Conservation (phyloP, 2,888 invertebrate genomes). For the Amiota communis region DNA sequence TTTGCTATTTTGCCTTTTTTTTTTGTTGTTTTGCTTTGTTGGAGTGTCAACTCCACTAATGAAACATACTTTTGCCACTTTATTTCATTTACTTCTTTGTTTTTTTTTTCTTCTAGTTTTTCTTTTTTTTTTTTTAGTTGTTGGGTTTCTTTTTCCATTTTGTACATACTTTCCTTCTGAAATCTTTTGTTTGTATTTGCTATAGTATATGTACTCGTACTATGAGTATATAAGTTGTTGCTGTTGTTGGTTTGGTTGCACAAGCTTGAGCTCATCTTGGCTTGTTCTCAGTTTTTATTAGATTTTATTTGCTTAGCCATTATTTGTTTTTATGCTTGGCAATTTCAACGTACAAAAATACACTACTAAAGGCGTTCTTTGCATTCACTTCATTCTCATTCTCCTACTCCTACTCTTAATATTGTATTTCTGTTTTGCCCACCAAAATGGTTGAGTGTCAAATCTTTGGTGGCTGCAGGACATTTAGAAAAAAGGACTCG, state of each 20-base stretch:
- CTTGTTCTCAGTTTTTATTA: conserved; percentile 58
- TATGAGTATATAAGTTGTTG: neutral
- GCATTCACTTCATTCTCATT: neutral
- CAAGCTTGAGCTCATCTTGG: neutral
- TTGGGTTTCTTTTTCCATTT: conserved; percentile 9
- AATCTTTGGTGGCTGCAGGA: conserved; percentile 9
- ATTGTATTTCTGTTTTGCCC: conserved; percentile 3
- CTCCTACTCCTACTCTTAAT: neutral
- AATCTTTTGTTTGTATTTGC: neutral
- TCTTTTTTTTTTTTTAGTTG: conserved; percentile 33
- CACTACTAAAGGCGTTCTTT: neutral
- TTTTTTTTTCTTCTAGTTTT: conserved; percentile 54
- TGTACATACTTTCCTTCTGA: neutral
- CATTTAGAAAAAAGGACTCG: conserved; percentile 3
- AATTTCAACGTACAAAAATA: conserved; percentile 26
- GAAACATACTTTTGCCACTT: conserved; percentile 59
- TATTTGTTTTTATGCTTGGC: conserved; percentile 55
- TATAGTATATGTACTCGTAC: too few species aligned
- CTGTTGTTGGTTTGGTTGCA: neutral
- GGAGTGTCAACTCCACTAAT: conserved; percentile 51
- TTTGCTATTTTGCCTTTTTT: neutral
- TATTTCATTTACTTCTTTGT: conserved; percentile 57
- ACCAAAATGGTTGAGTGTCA: neutral
- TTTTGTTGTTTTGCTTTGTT: too few species aligned
- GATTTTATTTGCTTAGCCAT: conserved; percentile 64